Evolutionary conservation across 2,797 vertebrate genomes (phyloP).

Genomic region (Masticophis lateralis): DNA sequence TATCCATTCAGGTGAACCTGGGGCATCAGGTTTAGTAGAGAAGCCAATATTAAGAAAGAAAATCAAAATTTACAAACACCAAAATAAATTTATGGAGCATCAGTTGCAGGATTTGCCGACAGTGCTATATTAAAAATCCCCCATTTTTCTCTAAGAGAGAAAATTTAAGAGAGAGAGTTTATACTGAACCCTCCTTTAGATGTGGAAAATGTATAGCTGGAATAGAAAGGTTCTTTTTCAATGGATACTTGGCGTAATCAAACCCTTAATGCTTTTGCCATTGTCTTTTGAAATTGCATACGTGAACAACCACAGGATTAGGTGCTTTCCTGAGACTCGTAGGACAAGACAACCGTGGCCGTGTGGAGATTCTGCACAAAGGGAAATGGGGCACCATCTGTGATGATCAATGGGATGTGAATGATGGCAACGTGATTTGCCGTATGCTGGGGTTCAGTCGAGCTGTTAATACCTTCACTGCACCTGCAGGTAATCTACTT

Average conservation of each 20-base stretch:
- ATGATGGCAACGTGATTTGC: slow-evolving; percentile 78
- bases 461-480: rapidly evolving
- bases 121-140: background rate
- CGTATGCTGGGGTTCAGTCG: slow-evolving; percentile 77
- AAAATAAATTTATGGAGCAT: background rate
- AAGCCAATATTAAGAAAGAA: background rate
- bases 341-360: slow-evolving; percentile 56
- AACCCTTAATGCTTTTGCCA: background rate
- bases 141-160: background rate
- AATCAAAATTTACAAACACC: background rate
- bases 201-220: background rate
- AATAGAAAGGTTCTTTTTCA: background rate
- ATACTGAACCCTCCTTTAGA: background rate
- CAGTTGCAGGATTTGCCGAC: background rate
- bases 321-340: slow-evolving; percentile 15
- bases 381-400: slow-evolving; percentile 84
- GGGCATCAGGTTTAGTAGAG: background rate
- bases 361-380: slow-evolving; percentile 76
- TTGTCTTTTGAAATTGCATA: background rate
- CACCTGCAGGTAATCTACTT: slow-evolving; percentile 64
- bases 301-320: background rate
- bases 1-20: background rate
- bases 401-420: slow-evolving; percentile 72
- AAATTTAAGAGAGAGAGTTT: no score
- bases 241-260: background rate